Evolutionary conservation across 2,888 invertebrate genomes (phyloP), one percentile per base, ranked within the genome.

Genomic region (Tuberolachnus salignus): DNA sequence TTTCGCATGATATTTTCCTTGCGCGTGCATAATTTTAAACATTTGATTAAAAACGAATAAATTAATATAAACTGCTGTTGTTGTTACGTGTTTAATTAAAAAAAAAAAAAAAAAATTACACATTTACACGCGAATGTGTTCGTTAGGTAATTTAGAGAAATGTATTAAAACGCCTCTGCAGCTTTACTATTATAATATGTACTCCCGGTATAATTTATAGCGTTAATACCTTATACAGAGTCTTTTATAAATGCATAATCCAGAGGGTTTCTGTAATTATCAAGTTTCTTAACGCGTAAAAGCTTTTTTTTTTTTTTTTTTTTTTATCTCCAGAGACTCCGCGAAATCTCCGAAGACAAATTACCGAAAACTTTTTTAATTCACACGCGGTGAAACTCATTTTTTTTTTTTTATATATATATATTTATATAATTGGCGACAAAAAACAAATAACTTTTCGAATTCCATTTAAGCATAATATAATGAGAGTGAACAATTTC

Each of bases 311-410:
- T 6, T 34, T 6, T 6, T 6, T 34, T 34, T 34, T 6, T 34
- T 6, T 34, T 34, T 4, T 51, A 42, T 64, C 73, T 53, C 51
- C 10, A 23, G 51, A 74, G 73, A 64, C 61, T 49, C 72, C 59
- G 49, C 19, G n/a, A 74, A 74, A 74, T 64, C 73, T 74, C 66
- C 8, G 57, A 78, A 69, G 78, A 78, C 78, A 78, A 78, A 78
- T 78, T 69, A 69, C 67, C 78, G 66, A 75, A 78, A 78, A 78
- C 69, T 78, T 78, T 78, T 34, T 78, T 69, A 78, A 78, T 78
- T 69, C 67, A 11, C 67, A 11, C 61, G 34, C 59, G 57, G 59
- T 78, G 49, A 69, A 59, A 69, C 78, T 78, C 6, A 34, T 34
- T 42, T n/a, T 67, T 78, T 78, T 78, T n/a, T n/a, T n/a, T n/a